Conservation (phyloP, 2,113 vertebrate species). For the Pachycephala philippinensis region DNA sequence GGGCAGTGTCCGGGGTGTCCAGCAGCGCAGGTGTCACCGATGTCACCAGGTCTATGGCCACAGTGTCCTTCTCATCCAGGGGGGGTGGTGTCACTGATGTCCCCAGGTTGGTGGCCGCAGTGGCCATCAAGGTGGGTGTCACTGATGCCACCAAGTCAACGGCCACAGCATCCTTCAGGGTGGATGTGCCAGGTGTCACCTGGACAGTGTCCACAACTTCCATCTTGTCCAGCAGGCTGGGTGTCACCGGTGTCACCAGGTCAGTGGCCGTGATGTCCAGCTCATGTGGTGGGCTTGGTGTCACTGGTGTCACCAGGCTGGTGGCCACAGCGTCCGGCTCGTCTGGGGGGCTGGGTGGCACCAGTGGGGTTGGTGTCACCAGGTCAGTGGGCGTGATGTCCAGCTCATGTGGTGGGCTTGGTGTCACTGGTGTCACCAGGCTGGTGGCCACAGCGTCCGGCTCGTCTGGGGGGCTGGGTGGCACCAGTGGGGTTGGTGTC, state of each 20-base stretch:
- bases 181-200: not conserved
- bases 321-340: fast-evolving
- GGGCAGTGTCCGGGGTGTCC: not conserved
- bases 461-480: not conserved
- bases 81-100: not conserved
- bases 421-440: not conserved
- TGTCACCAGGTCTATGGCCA: fast-evolving
- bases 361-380: not conserved
- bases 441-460: fast-evolving
- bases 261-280: fast-evolving
- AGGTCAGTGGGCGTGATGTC: fast-evolving
- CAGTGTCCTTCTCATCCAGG: not conserved
- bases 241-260: not conserved
- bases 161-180: not conserved
- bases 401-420: fast-evolving
- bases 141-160: fast-evolving
- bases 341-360: not conserved
- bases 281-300: not conserved
- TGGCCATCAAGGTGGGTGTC: not conserved
- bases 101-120: not conserved
- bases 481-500: not conserved
- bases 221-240: not conserved
- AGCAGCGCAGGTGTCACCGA: not conserved
- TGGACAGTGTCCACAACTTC: fast-evolving
- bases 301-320: not conserved